Percentiles rank a stretch among this genome's conserved stretches.
These are phyloP conservation scores for Dyspetes luteomarginatus DNA, from an alignment of 2,888 invertebrate genomes.

Conservation along the genomic window DNA sequence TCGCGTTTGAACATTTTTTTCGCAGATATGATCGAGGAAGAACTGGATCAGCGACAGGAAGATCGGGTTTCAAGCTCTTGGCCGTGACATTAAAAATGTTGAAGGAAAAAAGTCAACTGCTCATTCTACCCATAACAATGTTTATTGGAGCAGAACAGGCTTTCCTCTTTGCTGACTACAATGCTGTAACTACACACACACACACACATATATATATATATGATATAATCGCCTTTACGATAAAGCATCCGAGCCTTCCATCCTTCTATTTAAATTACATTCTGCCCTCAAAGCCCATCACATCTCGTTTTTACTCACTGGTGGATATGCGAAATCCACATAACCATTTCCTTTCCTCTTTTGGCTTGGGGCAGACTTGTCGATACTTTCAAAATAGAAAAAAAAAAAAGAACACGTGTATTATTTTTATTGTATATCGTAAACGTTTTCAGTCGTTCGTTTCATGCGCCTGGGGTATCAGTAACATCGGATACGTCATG, in stretches of 20 bases:
- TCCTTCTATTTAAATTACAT: neutral
- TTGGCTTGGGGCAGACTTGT: too few relatives aligned
- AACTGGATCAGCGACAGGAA: constrained; percentile 86
- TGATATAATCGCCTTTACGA: constrained; percentile 13
- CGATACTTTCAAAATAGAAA: too few relatives aligned
- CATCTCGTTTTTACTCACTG: neutral
- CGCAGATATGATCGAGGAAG: constrained; percentile 86
- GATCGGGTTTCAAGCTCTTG: constrained; percentile 88
- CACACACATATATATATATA: neutral
- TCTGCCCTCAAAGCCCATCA: neutral
- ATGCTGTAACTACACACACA: constrained; percentile 86
- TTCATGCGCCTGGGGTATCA: constrained; percentile 94
- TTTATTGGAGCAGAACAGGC: constrained; percentile 98
- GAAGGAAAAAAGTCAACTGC: constrained; percentile 90
- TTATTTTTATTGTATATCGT: neutral
- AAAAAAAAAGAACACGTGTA: neutral
- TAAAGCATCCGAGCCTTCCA: neutral
- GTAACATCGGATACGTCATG: constrained; percentile 96
- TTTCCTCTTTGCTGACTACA: constrained; percentile 93
- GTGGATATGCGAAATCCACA: neutral
- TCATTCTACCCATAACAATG: constrained; percentile 95
- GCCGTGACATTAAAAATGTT: constrained; percentile 92
- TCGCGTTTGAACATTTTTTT: neutral
- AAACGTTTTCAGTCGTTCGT: constrained; percentile 88
- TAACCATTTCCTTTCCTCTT: too few relatives aligned